A percentile compares a stretch with the other conserved stretches of the same genome.
Evolutionary conservation across 2,797 vertebrate species (phyloP).

Genomic region (Hephaestus fuliginosus): DNA sequence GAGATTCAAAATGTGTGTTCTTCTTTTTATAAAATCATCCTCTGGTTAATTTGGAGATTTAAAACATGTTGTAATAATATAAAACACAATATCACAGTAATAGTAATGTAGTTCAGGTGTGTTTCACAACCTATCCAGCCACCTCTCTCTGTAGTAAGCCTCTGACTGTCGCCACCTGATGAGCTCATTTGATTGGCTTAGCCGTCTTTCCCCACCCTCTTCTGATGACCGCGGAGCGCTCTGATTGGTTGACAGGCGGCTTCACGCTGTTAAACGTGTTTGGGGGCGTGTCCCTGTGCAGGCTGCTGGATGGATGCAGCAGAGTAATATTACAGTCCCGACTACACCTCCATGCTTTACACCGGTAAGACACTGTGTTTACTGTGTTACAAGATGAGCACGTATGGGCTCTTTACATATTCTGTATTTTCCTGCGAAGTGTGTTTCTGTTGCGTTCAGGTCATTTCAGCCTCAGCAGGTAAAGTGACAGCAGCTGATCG

Average conservation of each 20-base stretch:
- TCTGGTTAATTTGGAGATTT: not conserved
- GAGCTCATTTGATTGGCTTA: slow-evolving; percentile 72
- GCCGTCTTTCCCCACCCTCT: slow-evolving; percentile 77
- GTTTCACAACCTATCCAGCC: slow-evolving; percentile 41
- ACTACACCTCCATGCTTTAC: not conserved
- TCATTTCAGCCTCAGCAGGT: not conserved
- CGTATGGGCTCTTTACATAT: not conserved
- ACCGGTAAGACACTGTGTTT: slow-evolving; percentile 65
- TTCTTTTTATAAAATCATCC: not conserved
- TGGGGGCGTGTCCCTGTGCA: slow-evolving; percentile 55
- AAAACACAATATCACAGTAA: too few relatives aligned
- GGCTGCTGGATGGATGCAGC: slow-evolving; percentile 21
- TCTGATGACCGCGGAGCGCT: slow-evolving; percentile 69
- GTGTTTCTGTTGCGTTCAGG: not conserved
- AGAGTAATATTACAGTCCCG: not conserved
- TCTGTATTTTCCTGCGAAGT: not conserved
- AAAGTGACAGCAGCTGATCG: not conserved
- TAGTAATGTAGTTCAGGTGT: slow-evolving; percentile 1
- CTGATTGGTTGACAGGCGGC: slow-evolving; percentile 75
- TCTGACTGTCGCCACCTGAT: slow-evolving; percentile 59
- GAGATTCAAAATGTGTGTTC: not conserved
- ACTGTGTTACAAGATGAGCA: not conserved
- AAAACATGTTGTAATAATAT: not conserved
- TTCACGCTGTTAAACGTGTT: not conserved
- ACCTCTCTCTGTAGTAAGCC: accelerated